Evolutionary conservation across 2,113 vertebrate species (phyloP), one percentile per base, ranked within the genome.

Genomic region (Platysternon megacephalum): DNA sequence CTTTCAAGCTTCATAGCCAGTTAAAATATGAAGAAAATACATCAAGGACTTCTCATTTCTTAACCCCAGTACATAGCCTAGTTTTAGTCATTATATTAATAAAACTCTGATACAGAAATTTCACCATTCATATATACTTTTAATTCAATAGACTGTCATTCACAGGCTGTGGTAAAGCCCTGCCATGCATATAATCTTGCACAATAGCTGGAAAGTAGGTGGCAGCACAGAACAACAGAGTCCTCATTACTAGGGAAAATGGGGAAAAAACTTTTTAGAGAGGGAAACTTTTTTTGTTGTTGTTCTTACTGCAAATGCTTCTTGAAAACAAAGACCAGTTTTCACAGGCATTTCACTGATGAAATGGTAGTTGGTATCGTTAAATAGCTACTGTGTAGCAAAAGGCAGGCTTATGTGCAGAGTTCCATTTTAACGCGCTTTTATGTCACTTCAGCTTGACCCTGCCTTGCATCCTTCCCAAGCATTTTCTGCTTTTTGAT

Each of bases 11-110:
- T 92, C 81, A 12, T 14, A 88, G 35, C 21, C 42, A 5, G 26
- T 72, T 93, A 84, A 82, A 46, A 53, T 4, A 72, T 5, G 42
- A 35, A 84, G 24, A 91, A 93, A 88, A 88, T 32, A 35, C 8
- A 80, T 61, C 58, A 61, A 61, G 58, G 42, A 6, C 6, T 84
- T 93, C 44, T 32, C n/a, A 35, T 85, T 49, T 87, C 14, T 86
- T 78, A 81, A 42, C 35, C 21, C 21, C n/a, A 72, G 11, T 74
- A 78, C 13, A 53, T 52, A 55, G 8, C 49, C 4, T 76, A 55
- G 16, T 52, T 86, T 76, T 35, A 91, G 82, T 84, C 82, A 83
- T 91, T 82, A 92, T 80, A 68, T 82, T 35, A 65, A 82, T 39
- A 42, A 22, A 35, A 56, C 87, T 79, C 74, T 90, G 80, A 28